Base-by-base conservation (phyloP, 2,888 invertebrate genomes). In the Selenia dentaria region DNA sequence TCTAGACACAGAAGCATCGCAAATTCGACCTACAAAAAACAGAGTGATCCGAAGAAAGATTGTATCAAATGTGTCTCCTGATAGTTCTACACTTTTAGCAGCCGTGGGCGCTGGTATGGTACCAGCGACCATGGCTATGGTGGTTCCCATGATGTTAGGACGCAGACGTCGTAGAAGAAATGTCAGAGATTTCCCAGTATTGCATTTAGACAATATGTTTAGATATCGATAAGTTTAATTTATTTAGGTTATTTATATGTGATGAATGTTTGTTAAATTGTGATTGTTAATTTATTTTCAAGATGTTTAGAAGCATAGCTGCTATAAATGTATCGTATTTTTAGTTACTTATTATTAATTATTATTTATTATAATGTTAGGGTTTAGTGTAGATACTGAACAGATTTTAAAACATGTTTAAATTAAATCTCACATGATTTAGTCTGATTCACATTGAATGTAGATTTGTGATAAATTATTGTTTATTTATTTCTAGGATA, bases 51-150 rank as follows among this genome's bases (percentile, higher is more conserved):
- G 73, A 37, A 82, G 75, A 38, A 86, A 75, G 52, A 52, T 90
- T 14, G 64, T 87, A 11, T 70, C 81, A 0, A 83, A 79, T 44
- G 68, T 74, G 1, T 65, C 72, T 35, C 88, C 87, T 2, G 93
- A 94, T 62, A 92, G 92, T 57, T 92, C 94, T 0, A 93, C 94
- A 0, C 92, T 95, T 22, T 70, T 95, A 52, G 94, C 95, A 4
- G 95, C 95, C 0, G 94, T 95, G 0, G 94, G 95, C 0, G 95
- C 95, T 9, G 95, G 95, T 0, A 94, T 96, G 93, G 91, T 96
- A 11, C 95, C 95, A 3, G 95, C 95, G 0, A 95, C 95, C 0
- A 94, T 95, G 93, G 95, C 95, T 0, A 94, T 95, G 94, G 91
- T 96, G 57, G 93, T 95, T 24, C 96, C 96, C 0, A 93, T 95